Base-by-base conservation (phyloP, 2,797 vertebrate species). In the Perodicticus potto region DNA sequence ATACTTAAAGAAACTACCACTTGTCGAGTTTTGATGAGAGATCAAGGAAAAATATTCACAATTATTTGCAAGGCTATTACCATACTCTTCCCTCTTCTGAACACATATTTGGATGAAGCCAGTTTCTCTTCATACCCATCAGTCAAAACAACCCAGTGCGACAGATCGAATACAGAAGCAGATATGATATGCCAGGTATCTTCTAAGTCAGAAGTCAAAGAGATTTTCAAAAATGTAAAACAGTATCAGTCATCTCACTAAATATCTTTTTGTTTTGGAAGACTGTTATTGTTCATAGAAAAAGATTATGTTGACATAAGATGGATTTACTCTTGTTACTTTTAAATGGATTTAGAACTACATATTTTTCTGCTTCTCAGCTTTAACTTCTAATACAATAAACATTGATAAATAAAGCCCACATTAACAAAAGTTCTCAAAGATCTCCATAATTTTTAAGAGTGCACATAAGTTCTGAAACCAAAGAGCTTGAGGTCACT, bases 271-370 rank as follows among this genome's bases (percentile, higher is more conserved):
- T 86, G 13, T 73, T 93, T 89, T 5, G 23, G 43, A 89, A 95
- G 86, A 55, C 4, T 89, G 7, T 43, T 49, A 76, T 59, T 87
- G 65, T 93, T 69, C 23, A 22, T 81, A 49, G 37, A 76, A 80
- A 72, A 76, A 91, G 12, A 45, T 53, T 53, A 67, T 81, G 65
- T 91, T 70, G 40, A 34, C 37, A n/a, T 53, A 34, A 11, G 81
- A 80, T 78, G 3, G 9, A 3, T 27, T 74, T 76, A 89, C 53
- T 76, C 20, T 40, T 70, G 4, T 83, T 84, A 82, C 34, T 86
- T 77, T n/a, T 32, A 88, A 91, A 53, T 72, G 11, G 40, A 86
- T 55, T 72, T 80, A 59, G 65, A 95, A 92, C 29, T 86, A 91
- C 67, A 23, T 65, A 55, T 45, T 85, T 91, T 65, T n/a, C 37